Conservation (phyloP, 2,888 invertebrate species). For the Drosophila suboccidentalis region DNA sequence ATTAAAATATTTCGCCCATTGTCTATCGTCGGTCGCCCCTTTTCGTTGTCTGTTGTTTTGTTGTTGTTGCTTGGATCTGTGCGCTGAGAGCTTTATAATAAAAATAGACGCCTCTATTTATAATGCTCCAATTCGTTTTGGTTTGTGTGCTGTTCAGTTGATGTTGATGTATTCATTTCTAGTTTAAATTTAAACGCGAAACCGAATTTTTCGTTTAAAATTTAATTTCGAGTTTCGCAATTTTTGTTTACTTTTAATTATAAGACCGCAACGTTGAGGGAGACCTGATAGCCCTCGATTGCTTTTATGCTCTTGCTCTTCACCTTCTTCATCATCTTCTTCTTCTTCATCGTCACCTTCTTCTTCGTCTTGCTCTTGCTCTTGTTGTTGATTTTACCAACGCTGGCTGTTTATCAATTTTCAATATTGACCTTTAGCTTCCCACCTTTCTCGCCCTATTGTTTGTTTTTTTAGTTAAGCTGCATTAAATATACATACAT, state of each 20-base stretch:
- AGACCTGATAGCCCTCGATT: slow-evolving; percentile 34
- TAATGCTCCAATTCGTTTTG: slow-evolving; percentile 51
- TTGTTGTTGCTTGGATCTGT: slow-evolving; percentile 6
- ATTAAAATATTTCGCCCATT: slow-evolving; percentile 25
- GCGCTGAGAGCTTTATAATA: slow-evolving; percentile 39
- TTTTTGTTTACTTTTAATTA: slow-evolving; percentile 79
- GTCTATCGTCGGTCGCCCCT: background rate
- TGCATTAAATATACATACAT: slow-evolving; percentile 66
- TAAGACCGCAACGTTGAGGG: slow-evolving; percentile 59
- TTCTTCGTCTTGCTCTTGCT: slow-evolving; percentile 15
- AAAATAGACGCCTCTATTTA: slow-evolving; percentile 71
- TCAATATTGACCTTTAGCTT: slow-evolving; percentile 79
- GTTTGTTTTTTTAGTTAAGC: slow-evolving; percentile 57
- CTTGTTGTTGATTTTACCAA: slow-evolving; percentile 30
- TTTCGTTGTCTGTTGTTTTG: slow-evolving; percentile 2
- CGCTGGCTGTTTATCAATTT: slow-evolving; percentile 76
- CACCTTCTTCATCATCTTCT: slow-evolving; percentile 14
- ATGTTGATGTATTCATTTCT: slow-evolving; percentile 52
- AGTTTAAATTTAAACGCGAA: slow-evolving; percentile 53
- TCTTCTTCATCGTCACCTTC: slow-evolving; percentile 12
- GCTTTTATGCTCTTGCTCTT: slow-evolving; percentile 31
- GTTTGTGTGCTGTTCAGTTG: slow-evolving; percentile 30
- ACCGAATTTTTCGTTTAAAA: slow-evolving; percentile 47
- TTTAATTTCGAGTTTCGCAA: slow-evolving; percentile 42
- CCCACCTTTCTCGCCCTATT: slow-evolving; percentile 51